A percentile compares a stretch with the other conserved stretches of the same genome.
Evolutionary conservation across 2,888 invertebrate genomes (phyloP).

Genomic region (Gibbula magus): DNA sequence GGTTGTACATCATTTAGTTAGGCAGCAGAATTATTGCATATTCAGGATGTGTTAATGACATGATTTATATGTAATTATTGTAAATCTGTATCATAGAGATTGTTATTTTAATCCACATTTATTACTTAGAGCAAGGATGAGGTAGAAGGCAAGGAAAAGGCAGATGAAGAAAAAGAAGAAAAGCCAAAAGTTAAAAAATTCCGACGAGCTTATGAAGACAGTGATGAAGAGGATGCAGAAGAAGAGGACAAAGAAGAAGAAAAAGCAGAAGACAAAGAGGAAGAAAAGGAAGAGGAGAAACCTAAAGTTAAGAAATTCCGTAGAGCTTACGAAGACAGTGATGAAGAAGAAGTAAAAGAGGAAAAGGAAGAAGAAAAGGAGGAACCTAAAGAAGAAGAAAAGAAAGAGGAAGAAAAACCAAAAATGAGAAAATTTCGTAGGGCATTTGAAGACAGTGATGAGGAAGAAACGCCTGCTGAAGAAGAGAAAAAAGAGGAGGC

Average conservation of each 20-base stretch:
- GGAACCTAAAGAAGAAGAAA: background rate
- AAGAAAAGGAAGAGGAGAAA: constrained; percentile 2
- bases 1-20: too few species aligned
- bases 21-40: too few species aligned
- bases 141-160: constrained; percentile 35
- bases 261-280: background rate
- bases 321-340: background rate
- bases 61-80: too few species aligned
- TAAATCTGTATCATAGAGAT: too few species aligned
- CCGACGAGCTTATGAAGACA: background rate
- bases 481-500: background rate
- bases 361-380: background rate
- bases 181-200: constrained; percentile 5
- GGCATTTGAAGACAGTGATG: constrained; percentile 9
- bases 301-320: background rate
- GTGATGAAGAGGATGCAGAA: background rate
- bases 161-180: constrained; percentile 29
- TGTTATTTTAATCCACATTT: background rate
- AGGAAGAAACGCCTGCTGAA: background rate
- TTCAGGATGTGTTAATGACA: too few species aligned
- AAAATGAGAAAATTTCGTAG: background rate
- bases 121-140: background rate
- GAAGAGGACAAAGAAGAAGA: background rate
- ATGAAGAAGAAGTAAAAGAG: background rate
- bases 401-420: background rate